Evolutionary conservation across 1,140 invertebrate species (phyloP).

Genomic region (Eurosta solidaginis): DNA sequence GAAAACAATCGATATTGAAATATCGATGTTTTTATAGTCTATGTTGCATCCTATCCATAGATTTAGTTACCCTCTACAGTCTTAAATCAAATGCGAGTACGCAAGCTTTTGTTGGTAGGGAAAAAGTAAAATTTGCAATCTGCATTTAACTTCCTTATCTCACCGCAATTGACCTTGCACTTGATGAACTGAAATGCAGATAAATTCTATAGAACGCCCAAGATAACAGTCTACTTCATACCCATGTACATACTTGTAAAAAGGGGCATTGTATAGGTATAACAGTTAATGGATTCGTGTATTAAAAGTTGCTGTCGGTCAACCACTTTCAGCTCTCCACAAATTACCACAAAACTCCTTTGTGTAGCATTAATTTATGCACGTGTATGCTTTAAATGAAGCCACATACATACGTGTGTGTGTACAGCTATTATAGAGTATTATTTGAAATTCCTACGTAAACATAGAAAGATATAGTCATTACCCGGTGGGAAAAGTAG

Average conservation of each 20-base stretch:
- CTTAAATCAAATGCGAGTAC: not conserved
- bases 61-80: no score
- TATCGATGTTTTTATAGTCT: no score
- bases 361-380: not conserved
- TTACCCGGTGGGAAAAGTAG: no score
- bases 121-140: constrained; percentile 13
- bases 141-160: constrained; percentile 6
- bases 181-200: not conserved
- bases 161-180: constrained; percentile 15
- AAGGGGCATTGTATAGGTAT: not conserved
- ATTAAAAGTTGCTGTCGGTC: not conserved
- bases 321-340: not conserved
- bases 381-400: no score
- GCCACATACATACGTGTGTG: not conserved
- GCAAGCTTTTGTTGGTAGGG: not conserved
- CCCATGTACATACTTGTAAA: not conserved
- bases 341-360: not conserved
- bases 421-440: not conserved
- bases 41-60: no score
- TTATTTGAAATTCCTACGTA: not conserved
- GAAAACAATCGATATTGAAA: no score
- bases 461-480: no score
- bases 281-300: not conserved
- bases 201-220: not conserved
- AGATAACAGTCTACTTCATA: not conserved